A percentile compares a stretch with the other conserved stretches of the same genome.
These are phyloP conservation scores for Parochlus steinenii DNA, from an alignment of 2,888 invertebrate genomes.

Conservation along the genomic window DNA sequence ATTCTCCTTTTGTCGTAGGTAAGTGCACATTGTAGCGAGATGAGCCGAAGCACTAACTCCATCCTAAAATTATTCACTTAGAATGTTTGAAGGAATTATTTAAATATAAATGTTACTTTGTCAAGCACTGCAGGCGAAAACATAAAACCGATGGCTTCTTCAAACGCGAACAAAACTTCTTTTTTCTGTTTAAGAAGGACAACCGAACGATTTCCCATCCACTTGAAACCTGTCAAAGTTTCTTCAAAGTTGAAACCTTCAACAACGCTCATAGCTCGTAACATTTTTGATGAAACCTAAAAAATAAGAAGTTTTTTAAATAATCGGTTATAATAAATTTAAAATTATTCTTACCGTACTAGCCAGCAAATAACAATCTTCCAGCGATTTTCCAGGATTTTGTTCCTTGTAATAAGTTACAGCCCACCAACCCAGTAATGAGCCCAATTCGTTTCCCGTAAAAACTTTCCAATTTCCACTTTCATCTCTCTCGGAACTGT, in stretches of 20 bases:
- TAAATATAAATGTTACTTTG: no score
- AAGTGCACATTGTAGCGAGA: constrained; percentile 56
- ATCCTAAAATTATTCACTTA: no score
- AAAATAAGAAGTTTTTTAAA: no score
- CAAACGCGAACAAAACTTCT: constrained; percentile 80
- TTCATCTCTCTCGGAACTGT: constrained; percentile 68
- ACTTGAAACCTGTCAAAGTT: constrained; percentile 97
- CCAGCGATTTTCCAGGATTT: constrained; percentile 30
- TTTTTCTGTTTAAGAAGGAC: constrained; percentile 56
- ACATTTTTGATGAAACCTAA: constrained; percentile 92
- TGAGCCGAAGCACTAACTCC: constrained; percentile 81
- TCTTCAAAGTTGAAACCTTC: constrained; percentile 68
- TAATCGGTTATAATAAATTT: no score
- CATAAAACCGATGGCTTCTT: constrained; percentile 99
- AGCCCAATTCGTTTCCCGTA: constrained; percentile 89
- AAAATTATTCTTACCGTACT: constrained; percentile 96
- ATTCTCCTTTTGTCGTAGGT: constrained; percentile 41
- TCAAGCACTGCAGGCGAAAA: constrained; percentile 75
- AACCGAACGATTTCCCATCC: constrained; percentile 87
- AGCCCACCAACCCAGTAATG: constrained; percentile 89
- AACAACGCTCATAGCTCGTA: constrained; percentile 58
- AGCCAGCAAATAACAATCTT: constrained; percentile 66
- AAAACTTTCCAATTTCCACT: constrained; percentile 73
- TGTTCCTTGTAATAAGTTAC: constrained; percentile 40
- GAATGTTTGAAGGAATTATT: no score